Percentiles rank a stretch among this genome's conserved stretches.
Evolutionary conservation across 2,797 vertebrate genomes (phyloP).

Genomic region (Molossus molossus): DNA sequence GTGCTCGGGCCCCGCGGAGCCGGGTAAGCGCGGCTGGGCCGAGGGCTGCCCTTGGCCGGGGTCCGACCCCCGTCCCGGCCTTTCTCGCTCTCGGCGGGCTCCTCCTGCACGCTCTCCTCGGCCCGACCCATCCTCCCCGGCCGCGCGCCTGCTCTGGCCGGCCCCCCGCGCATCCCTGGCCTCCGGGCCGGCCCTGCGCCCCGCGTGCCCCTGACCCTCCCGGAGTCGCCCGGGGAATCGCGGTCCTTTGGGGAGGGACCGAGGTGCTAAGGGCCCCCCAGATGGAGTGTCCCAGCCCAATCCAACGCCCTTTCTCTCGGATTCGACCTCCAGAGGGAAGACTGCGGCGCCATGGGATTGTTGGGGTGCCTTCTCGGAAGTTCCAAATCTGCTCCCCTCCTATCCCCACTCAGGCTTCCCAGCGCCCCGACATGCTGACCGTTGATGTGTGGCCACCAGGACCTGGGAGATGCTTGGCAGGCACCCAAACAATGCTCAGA

Average conservation of each 20-base stretch:
- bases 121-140: background rate
- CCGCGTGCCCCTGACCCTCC: background rate
- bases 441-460: background rate
- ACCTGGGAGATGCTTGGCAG: background rate
- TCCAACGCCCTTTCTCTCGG: background rate
- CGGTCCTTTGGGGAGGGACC: background rate
- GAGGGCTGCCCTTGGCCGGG: slow-evolving; percentile 58
- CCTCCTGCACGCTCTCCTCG: background rate
- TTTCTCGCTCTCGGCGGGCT: slow-evolving; percentile 15
- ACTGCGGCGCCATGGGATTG: background rate
- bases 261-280: background rate
- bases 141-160: background rate
- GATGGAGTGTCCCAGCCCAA: background rate
- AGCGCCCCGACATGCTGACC: background rate
- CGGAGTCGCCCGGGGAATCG: background rate
- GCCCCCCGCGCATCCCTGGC: background rate
- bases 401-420: background rate
- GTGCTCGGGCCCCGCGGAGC: slow-evolving; percentile 86
- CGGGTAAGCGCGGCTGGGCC: slow-evolving; percentile 86
- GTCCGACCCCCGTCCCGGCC: slow-evolving; percentile 57
- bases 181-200: background rate
- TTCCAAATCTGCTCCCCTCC: background rate
- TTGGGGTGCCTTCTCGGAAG: slow-evolving; percentile 62
- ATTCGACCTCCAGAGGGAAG: background rate
- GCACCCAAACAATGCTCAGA: background rate